Conservation (phyloP, 2,888 invertebrate genomes). For the Idaea dimidiata region DNA sequence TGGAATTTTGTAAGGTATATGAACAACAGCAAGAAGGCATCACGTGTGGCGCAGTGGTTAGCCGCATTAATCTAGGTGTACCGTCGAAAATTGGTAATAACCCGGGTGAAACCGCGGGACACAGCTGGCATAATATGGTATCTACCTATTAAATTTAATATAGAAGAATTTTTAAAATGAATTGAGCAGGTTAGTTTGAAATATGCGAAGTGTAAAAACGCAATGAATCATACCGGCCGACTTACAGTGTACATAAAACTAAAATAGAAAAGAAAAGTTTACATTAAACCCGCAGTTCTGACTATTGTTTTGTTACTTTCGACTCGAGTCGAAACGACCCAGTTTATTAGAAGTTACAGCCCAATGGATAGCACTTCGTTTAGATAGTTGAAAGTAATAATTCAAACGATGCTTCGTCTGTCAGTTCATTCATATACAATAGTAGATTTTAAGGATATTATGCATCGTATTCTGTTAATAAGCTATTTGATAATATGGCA, state of each 20-base stretch:
- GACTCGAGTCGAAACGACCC: background rate
- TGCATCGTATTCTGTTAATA: too few relatives aligned
- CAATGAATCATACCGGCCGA: slow-evolving; percentile 33
- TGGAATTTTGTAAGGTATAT: too few relatives aligned
- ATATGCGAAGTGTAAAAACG: slow-evolving; percentile 3
- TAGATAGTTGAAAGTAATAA: background rate
- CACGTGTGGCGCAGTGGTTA: too few relatives aligned
- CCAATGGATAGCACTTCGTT: background rate
- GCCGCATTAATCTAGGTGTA: too few relatives aligned
- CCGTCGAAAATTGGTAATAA: too few relatives aligned
- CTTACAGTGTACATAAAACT: slow-evolving; percentile 33
- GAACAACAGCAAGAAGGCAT: too few relatives aligned
- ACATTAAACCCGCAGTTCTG: slow-evolving; percentile 26
- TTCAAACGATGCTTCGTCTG: background rate
- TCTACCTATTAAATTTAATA: too few relatives aligned
- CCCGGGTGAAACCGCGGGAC: too few relatives aligned
- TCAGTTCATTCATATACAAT: background rate
- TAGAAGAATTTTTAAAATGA: too few relatives aligned
- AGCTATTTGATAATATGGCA: background rate
- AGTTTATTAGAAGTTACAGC: background rate
- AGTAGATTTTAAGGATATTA: background rate
- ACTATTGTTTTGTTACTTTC: background rate
- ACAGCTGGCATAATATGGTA: too few relatives aligned
- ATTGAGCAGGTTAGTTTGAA: background rate
- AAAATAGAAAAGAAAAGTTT: slow-evolving; percentile 41